These are phyloP conservation scores for Cydia fagiglandana DNA, from an alignment of 1,140 invertebrate species.

Conservation along the genomic window DNA sequence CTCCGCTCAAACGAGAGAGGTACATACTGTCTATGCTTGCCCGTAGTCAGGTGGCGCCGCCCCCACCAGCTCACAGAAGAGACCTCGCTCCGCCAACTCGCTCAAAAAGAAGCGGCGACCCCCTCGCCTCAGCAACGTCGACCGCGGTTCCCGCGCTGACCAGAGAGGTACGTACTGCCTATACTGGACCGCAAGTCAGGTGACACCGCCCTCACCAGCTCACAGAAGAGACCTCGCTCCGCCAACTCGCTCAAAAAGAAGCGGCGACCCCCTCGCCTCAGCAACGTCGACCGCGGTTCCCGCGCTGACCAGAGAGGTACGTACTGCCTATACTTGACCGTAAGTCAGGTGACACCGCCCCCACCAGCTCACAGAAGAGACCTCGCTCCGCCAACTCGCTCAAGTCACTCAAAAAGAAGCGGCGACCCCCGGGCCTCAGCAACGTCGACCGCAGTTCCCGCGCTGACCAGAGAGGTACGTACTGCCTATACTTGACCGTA, in stretches of 20 bases:
- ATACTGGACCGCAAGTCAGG: background rate
- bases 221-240: constrained; percentile 8
- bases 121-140: constrained; percentile 91
- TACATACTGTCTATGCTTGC: constrained; percentile 59
- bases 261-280: constrained; percentile 85
- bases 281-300: constrained; percentile 78
- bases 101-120: constrained; percentile 73
- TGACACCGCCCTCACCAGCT: background rate
- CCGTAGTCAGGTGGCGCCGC: no score
- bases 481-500: background rate
- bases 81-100: constrained; percentile 44
- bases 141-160: constrained; percentile 89
- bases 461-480: constrained; percentile 89
- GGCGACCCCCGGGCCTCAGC: constrained; percentile 86
- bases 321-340: background rate
- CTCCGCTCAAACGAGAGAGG: constrained; percentile 93
- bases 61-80: background rate
- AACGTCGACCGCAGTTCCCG: constrained; percentile 68
- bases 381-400: constrained; percentile 25
- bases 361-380: background rate
- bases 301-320: constrained; percentile 89
- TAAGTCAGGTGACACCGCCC: no score
- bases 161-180: constrained; percentile 84
- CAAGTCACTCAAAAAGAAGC: constrained; percentile 60
- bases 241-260: constrained; percentile 43